Conservation (phyloP, 2,888 invertebrate species). For the Ophion ventricosus region DNA sequence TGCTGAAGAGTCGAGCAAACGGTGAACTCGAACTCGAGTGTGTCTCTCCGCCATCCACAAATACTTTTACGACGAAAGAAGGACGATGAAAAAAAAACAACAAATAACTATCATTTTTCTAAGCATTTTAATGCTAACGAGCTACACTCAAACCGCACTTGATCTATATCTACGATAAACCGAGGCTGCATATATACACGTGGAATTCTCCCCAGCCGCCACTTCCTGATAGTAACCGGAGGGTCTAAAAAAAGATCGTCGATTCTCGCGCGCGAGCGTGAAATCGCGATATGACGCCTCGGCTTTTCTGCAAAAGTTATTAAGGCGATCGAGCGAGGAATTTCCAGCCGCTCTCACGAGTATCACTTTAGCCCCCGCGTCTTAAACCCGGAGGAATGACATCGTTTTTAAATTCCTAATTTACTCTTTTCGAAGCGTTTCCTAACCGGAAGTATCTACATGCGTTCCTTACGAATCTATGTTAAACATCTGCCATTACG, state of each 20-base stretch:
- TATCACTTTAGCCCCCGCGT: slow-evolving; percentile 15
- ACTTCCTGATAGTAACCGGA: slow-evolving; percentile 44
- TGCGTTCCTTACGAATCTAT: not conserved
- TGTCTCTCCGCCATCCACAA: slow-evolving; percentile 1
- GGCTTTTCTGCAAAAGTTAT: slow-evolving; percentile 60
- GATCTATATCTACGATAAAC: slow-evolving; percentile 26
- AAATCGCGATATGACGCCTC: slow-evolving; percentile 73
- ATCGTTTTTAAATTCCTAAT: not conserved
- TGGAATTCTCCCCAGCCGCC: slow-evolving; percentile 38
- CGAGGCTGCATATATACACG: slow-evolving; percentile 59
- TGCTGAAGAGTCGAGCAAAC: not conserved
- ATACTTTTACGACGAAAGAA: not conserved
- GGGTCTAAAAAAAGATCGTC: slow-evolving; percentile 18
- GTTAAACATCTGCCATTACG: not conserved
- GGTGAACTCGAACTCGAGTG: slow-evolving; percentile 9
- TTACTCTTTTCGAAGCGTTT: not conserved
- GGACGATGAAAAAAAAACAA: not conserved
- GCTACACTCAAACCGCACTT: slow-evolving; percentile 11
- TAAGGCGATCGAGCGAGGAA: slow-evolving; percentile 45
- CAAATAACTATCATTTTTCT: slow-evolving; percentile 5
- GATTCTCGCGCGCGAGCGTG: slow-evolving; percentile 70
- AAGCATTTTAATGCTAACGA: slow-evolving; percentile 23
- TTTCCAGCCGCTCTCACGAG: slow-evolving; percentile 61
- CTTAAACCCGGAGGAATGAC: not conserved
- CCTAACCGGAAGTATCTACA: not conserved